Conservation (phyloP, 2,888 invertebrate genomes). For the Gymnoscelis rufifasciata region DNA sequence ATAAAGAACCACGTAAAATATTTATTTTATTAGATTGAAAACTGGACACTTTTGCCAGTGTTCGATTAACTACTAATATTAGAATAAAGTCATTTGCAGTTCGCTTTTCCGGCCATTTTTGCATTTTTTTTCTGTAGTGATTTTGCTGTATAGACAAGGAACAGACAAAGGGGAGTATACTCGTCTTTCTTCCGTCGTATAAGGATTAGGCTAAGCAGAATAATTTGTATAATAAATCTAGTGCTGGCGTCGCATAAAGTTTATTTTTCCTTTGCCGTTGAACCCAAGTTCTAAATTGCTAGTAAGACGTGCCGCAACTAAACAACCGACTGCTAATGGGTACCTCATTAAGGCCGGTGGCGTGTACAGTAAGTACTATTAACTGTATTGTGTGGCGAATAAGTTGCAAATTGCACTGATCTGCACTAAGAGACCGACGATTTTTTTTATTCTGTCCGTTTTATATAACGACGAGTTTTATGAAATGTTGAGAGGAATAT, state of each 20-base stretch:
- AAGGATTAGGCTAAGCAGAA: too few species aligned
- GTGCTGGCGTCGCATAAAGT: background rate
- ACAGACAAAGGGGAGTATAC: background rate
- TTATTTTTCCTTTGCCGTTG: slow-evolving; percentile 2
- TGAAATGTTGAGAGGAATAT: too few species aligned
- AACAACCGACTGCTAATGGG: slow-evolving; percentile 27
- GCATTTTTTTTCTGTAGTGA: too few species aligned
- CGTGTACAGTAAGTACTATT: slow-evolving; percentile 30
- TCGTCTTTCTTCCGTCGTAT: background rate
- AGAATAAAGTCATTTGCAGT: too few species aligned
- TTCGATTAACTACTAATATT: too few species aligned
- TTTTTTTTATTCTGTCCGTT: too few species aligned
- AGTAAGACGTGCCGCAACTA: slow-evolving; percentile 24
- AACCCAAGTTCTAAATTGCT: slow-evolving; percentile 17
- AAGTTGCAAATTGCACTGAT: slow-evolving; percentile 22
- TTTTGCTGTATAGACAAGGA: too few species aligned
- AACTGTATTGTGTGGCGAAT: slow-evolving; percentile 28
- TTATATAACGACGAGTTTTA: too few species aligned
- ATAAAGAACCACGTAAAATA: too few species aligned
- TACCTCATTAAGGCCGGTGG: slow-evolving; percentile 27
- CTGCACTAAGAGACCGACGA: slow-evolving; percentile 7
- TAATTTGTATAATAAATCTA: background rate
- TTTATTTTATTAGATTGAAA: too few species aligned
- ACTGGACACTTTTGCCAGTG: too few species aligned
- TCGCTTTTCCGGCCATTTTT: too few species aligned